Conservation (phyloP, 2,797 vertebrate genomes). For the Pagetopsis macropterus region DNA sequence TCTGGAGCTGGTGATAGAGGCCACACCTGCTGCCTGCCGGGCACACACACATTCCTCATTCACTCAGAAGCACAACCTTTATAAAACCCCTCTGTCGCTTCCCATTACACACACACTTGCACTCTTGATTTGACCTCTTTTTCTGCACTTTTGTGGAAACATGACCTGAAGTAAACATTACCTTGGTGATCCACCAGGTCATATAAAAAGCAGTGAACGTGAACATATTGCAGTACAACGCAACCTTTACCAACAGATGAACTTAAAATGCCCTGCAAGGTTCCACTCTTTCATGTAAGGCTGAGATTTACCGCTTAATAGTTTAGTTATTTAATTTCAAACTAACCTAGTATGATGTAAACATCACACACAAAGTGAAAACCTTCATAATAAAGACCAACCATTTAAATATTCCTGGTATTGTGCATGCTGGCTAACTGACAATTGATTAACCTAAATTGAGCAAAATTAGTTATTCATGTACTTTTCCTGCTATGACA, state of each 20-base stretch:
- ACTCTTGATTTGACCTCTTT: constrained; percentile 35
- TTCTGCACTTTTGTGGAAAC: constrained; percentile 49
- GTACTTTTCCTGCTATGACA: background rate
- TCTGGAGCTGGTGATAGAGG: constrained; percentile 52
- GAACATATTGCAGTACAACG: constrained; percentile 2
- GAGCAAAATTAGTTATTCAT: background rate
- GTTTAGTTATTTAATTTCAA: background rate
- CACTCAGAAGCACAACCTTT: constrained; percentile 49
- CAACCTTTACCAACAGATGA: constrained; percentile 24
- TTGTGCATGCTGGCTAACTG: background rate
- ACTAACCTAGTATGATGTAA: background rate
- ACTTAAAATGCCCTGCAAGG: constrained; percentile 2
- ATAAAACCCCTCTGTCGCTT: constrained; percentile 32
- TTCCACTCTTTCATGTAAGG: too few relatives aligned
- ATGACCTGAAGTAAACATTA: constrained; percentile 29
- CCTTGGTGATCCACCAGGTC: constrained; percentile 42
- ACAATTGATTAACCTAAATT: background rate
- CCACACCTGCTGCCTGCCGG: constrained; percentile 69
- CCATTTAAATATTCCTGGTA: background rate
- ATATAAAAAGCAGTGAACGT: constrained; percentile 34
- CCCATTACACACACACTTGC: constrained; percentile 36
- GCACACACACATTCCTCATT: constrained; percentile 30
- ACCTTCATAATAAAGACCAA: background rate
- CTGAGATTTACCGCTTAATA: background rate
- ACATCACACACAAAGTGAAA: background rate